A percentile compares a stretch with the other conserved stretches of the same genome.
Evolutionary conservation across 2,797 vertebrate species (phyloP).

Genomic region (Lacerta viridis): DNA sequence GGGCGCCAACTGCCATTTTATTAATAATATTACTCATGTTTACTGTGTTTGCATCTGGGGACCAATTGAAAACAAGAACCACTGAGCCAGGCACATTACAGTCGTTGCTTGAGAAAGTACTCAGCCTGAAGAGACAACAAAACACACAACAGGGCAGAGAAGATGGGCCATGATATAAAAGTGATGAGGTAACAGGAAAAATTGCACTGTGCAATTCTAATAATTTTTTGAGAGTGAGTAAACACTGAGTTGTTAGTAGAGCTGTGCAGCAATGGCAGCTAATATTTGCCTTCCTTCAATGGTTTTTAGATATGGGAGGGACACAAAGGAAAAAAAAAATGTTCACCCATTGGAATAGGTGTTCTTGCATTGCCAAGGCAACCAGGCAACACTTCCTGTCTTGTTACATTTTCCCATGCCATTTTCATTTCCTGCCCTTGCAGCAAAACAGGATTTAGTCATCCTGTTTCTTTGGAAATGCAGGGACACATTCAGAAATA

Average conservation of each 20-base stretch:
- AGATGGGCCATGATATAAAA: background rate
- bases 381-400: background rate
- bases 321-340: background rate
- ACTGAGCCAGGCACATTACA: slow-evolving; percentile 28
- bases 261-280: background rate
- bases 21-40: slow-evolving; percentile 51
- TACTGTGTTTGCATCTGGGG: slow-evolving; percentile 31
- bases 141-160: background rate
- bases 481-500: background rate
- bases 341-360: background rate
- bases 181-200: slow-evolving; percentile 7
- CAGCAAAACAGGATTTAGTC: background rate
- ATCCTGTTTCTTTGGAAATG: background rate
- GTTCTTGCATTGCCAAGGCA: background rate
- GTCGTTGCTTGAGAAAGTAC: slow-evolving; percentile 9
- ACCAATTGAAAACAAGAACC: slow-evolving; percentile 25
- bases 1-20: slow-evolving; percentile 37
- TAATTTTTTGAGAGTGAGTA: background rate
- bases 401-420: background rate
- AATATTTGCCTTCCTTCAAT: background rate
- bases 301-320: background rate
- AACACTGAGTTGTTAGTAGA: slow-evolving; percentile 4
- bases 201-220: background rate
- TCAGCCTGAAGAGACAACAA: slow-evolving; percentile 4
- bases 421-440: background rate